Percentiles rank a stretch among this genome's conserved stretches.
phyloP scores from a whole-genome alignment of 2,888 invertebrate species.

The Spialia ferax region DNA sequence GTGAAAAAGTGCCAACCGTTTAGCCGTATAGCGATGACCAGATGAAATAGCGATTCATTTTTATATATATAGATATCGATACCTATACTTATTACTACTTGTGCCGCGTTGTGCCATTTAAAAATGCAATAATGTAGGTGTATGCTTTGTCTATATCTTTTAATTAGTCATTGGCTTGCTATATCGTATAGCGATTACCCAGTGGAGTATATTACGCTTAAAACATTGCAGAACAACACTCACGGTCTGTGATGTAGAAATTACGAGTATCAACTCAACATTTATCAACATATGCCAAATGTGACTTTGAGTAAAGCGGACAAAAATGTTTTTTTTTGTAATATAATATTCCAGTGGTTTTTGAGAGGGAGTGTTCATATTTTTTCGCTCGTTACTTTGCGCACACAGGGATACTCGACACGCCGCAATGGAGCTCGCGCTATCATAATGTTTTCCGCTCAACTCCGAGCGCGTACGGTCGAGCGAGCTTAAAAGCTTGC shows the following conservation, averaged over 20 bases:
- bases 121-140: too few relatives aligned
- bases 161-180: too few relatives aligned
- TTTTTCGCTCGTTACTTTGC: slow-evolving; percentile 50
- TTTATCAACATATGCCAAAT: slow-evolving; percentile 35
- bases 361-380: slow-evolving; percentile 40
- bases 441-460: slow-evolving; percentile 63
- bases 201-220: slow-evolving; percentile 17
- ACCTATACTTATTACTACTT: too few relatives aligned
- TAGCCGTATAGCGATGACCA: too few relatives aligned
- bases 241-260: slow-evolving; percentile 7
- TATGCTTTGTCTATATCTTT: too few relatives aligned
- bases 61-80: too few relatives aligned
- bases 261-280: slow-evolving; percentile 23
- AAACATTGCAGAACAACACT: slow-evolving; percentile 26
- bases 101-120: too few relatives aligned
- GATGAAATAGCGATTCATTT: too few relatives aligned
- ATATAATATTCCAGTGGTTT: slow-evolving; percentile 20
- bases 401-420: slow-evolving; percentile 41
- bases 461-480: slow-evolving; percentile 55
- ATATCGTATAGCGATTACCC: too few relatives aligned
- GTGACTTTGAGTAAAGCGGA: slow-evolving; percentile 37
- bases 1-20: too few relatives aligned
- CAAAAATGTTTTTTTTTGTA: slow-evolving; percentile 30
- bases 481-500: slow-evolving; percentile 58
- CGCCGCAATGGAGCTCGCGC: slow-evolving; percentile 53